Percentiles rank a stretch among this genome's conserved stretches.
Conservation (phyloP, 2,888 invertebrate genomes). For the Rhyacophila evoluta region DNA sequence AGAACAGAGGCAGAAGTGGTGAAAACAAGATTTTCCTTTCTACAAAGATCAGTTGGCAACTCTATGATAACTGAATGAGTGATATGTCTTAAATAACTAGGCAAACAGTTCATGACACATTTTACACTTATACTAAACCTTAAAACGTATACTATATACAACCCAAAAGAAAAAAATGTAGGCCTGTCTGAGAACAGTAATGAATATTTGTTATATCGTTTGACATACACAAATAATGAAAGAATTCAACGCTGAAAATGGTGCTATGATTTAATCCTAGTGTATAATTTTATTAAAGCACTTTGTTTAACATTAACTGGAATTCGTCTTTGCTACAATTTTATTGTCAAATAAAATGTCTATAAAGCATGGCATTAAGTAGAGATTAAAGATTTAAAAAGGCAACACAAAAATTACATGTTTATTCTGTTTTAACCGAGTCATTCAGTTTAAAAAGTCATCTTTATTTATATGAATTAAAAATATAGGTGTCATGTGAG, state of each 20-base stretch:
- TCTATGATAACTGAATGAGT: background rate
- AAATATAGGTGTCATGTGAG: too few relatives aligned
- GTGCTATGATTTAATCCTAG: background rate
- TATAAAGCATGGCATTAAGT: constrained; percentile 23
- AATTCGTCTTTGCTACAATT: constrained; percentile 25
- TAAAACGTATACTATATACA: background rate
- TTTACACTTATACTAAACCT: background rate
- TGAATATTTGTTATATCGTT: background rate
- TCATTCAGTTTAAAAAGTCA: too few relatives aligned
- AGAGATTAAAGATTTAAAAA: background rate
- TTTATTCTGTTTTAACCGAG: too few relatives aligned
- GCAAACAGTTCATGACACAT: background rate
- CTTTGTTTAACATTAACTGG: constrained; percentile 26
- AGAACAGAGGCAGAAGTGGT: too few relatives aligned
- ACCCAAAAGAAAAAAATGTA: background rate
- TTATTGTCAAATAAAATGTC: constrained; percentile 34
- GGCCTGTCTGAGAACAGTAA: background rate
- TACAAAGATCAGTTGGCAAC: too few relatives aligned
- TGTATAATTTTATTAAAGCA: constrained; percentile 31
- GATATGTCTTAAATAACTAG: background rate
- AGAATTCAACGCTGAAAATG: background rate
- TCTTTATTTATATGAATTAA: too few relatives aligned
- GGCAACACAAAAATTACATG: background rate
- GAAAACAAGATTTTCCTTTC: too few relatives aligned
- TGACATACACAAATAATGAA: background rate